Conservation (phyloP, 2,113 vertebrate genomes). For the Sminthopsis crassicaudata region DNA sequence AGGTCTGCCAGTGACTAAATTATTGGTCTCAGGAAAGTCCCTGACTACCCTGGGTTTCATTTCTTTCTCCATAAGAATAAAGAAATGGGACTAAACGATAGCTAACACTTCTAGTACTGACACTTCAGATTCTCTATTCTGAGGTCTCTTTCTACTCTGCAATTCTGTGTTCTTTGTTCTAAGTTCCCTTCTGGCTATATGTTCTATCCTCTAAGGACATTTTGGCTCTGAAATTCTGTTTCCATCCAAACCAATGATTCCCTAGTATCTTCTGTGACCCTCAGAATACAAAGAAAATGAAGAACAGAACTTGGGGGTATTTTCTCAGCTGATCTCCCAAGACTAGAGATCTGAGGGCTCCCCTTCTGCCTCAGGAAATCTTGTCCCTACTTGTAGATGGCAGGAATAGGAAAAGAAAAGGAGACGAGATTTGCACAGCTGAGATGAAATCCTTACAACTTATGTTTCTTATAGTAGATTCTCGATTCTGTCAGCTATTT, state of each 20-base stretch:
- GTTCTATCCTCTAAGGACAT: not conserved
- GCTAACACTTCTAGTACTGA: not conserved
- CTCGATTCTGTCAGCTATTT: no score
- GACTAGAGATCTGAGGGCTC: not conserved
- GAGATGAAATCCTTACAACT: not conserved
- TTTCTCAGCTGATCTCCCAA: not conserved
- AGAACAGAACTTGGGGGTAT: not conserved
- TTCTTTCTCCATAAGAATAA: not conserved
- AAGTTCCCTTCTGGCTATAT: not conserved
- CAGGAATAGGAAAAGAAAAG: not conserved
- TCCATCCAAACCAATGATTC: not conserved
- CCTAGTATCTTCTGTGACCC: not conserved
- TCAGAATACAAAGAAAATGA: not conserved
- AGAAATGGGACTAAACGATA: not conserved
- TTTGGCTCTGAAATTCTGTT: not conserved
- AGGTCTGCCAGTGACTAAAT: not conserved
- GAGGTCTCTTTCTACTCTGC: not conserved
- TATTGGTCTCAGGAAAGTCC: not conserved
- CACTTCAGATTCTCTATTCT: not conserved
- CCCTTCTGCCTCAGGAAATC: not conserved
- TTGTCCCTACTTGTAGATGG: not conserved
- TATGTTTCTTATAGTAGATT: no score
- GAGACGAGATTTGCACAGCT: not conserved
- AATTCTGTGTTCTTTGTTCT: not conserved
- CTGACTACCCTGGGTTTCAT: not conserved